These are phyloP conservation scores for Cyprinodon brontotheroides DNA, from an alignment of 2,113 vertebrate species.

Conservation along the genomic window DNA sequence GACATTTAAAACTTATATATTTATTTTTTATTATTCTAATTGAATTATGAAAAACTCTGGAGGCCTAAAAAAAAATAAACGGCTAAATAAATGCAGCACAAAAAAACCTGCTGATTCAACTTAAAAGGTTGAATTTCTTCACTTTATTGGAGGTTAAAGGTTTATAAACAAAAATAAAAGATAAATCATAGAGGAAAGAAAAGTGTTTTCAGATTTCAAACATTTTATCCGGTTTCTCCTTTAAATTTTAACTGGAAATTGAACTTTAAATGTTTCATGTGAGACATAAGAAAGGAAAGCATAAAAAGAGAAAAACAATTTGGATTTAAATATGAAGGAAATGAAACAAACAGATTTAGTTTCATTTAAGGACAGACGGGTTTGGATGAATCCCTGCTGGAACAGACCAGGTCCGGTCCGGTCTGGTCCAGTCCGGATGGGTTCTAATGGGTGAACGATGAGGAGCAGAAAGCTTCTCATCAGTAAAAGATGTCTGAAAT, in stretches of 20 bases:
- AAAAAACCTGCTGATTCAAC: not conserved
- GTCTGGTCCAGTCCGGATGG: not conserved
- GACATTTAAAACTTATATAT: not conserved
- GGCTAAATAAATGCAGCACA: not conserved
- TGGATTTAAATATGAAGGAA: not conserved
- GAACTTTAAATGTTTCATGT: too few relatives aligned
- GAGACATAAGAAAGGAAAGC: not conserved
- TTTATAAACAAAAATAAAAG: not conserved
- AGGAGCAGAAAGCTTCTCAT: too few relatives aligned
- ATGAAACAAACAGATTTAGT: not conserved
- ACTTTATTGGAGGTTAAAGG: not conserved
- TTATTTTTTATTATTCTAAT: not conserved
- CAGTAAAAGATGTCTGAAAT: too few relatives aligned
- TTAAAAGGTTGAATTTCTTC: not conserved
- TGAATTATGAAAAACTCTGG: not conserved
- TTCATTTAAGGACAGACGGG: too few relatives aligned
- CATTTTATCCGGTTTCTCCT: not conserved
- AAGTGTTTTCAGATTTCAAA: not conserved
- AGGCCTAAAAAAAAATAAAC: not conserved
- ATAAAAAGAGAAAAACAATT: not conserved
- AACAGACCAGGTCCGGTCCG: too few relatives aligned
- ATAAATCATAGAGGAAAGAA: not conserved
- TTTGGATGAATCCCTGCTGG: too few relatives aligned
- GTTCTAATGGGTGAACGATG: not conserved
- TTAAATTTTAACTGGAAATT: too few relatives aligned